These are phyloP conservation scores for Microcebus jonahi DNA, from an alignment of 2,113 vertebrate genomes.

Conservation along the genomic window DNA sequence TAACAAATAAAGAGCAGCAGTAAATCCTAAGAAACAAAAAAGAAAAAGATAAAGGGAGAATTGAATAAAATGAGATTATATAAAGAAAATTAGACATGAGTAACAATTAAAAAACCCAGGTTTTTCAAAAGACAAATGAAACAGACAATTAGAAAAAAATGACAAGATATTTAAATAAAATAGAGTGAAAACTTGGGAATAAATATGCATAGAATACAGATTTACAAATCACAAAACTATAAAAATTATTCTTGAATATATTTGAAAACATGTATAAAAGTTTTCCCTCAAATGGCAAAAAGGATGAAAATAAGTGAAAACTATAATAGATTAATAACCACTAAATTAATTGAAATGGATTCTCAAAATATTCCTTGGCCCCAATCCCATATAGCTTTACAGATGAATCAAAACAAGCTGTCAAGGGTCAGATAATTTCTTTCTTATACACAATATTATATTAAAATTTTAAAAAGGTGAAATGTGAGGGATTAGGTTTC, in stretches of 20 bases:
- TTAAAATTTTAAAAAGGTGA: not conserved
- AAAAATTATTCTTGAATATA: not conserved
- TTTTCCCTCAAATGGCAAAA: not conserved
- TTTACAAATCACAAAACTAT: not conserved
- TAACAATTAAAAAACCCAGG: not conserved
- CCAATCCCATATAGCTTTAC: not conserved
- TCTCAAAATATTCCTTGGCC: not conserved
- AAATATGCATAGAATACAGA: not conserved
- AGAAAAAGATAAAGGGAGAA: not conserved
- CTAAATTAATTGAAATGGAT: not conserved
- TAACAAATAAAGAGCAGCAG: not conserved
- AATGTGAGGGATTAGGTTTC: not conserved
- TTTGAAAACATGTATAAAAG: not conserved
- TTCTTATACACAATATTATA: not conserved
- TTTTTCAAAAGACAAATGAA: not conserved
- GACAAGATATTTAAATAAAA: not conserved
- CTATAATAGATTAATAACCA: not conserved
- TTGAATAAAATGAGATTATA: not conserved
- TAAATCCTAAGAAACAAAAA: not conserved
- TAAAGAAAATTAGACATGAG: not conserved
- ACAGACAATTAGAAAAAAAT: not conserved
- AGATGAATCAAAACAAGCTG: not conserved
- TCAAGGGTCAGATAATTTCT: not conserved
- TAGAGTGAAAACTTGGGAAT: not conserved
- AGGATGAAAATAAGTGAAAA: not conserved